Percentiles rank a stretch among this genome's conserved stretches.
These are phyloP conservation scores for Caenorhabditis brenneri DNA, from an alignment of 1,140 invertebrate genomes.

Conservation along the genomic window DNA sequence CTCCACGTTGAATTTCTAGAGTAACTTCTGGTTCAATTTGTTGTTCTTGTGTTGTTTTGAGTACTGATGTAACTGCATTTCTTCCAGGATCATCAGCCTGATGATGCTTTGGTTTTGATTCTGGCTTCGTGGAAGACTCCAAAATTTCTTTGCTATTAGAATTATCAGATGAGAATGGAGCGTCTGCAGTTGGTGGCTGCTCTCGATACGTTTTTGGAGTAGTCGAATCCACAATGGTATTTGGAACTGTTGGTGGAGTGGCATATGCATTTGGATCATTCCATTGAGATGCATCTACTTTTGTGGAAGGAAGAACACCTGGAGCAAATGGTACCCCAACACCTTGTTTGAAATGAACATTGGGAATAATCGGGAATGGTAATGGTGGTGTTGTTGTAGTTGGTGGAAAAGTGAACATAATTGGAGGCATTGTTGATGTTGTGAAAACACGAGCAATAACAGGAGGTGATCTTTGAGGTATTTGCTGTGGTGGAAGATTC, in stretches of 20 bases:
- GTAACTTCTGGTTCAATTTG: conserved; percentile 48
- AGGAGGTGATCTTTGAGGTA: conserved; percentile 34
- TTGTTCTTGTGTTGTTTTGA: conserved; percentile 19
- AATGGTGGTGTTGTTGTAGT: neutral
- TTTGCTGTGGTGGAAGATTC: neutral
- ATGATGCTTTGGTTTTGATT: neutral
- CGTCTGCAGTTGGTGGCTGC: conserved; percentile 22
- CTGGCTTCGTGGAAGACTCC: neutral
- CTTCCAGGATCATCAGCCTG: neutral
- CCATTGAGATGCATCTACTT: conserved; percentile 1
- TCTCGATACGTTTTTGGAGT: conserved; percentile 19
- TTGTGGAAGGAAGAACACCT: neutral
- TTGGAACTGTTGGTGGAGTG: neutral
- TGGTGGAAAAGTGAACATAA: conserved; percentile 22
- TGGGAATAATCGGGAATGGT: neutral
- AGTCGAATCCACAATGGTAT: neutral
- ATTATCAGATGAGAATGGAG: conserved; percentile 20
- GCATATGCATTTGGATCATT: conserved; percentile 26
- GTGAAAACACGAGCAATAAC: conserved; percentile 17
- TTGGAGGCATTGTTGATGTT: neutral
- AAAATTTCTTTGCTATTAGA: neutral
- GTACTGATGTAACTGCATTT: conserved; percentile 4
- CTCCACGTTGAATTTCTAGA: conserved; percentile 56
- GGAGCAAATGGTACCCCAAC: conserved; percentile 28
- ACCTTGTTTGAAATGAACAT: conserved; percentile 39